Conservation (phyloP, 2,113 vertebrate genomes). For the Halichoerus grypus region DNA sequence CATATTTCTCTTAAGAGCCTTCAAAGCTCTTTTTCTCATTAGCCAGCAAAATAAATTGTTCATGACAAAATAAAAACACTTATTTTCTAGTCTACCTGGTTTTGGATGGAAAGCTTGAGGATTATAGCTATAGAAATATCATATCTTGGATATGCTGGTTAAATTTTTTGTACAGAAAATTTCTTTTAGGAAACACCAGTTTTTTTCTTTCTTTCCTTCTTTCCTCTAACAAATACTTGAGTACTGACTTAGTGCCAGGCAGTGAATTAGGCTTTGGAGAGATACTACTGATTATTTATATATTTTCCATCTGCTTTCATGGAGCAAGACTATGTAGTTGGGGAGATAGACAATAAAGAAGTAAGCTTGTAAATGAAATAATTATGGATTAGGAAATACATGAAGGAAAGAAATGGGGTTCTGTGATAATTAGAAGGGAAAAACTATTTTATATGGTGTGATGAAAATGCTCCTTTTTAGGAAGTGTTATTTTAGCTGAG, state of each 20-base stretch:
- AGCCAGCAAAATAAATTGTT: conserved; percentile 47
- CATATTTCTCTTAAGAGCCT: conserved; percentile 19
- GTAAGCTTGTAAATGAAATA: conserved; percentile 13
- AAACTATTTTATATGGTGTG: conserved; percentile 5
- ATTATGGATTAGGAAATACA: conserved; percentile 1
- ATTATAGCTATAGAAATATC: conserved; percentile 6
- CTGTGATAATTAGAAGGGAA: conserved; percentile 13
- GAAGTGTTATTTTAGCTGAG: conserved; percentile 4
- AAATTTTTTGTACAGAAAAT: conserved; percentile 10
- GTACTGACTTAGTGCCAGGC: neutral
- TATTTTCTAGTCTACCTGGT: conserved; percentile 14
- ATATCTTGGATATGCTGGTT: neutral
- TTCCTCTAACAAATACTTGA: neutral
- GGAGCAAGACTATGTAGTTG: neutral
- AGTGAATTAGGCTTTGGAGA: neutral
- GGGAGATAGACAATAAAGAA: neutral
- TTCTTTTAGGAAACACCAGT: neutral
- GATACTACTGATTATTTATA: neutral
- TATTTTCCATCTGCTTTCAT: neutral
- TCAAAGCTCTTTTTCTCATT: neutral
- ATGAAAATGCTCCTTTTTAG: neutral
- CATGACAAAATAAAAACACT: conserved; percentile 31
- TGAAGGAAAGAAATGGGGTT: neutral
- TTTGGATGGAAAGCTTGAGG: conserved; percentile 51
- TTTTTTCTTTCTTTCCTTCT: neutral